Evolutionary conservation across 2,797 vertebrate species (phyloP).

Genomic region (Dromococcyx pavoninus): DNA sequence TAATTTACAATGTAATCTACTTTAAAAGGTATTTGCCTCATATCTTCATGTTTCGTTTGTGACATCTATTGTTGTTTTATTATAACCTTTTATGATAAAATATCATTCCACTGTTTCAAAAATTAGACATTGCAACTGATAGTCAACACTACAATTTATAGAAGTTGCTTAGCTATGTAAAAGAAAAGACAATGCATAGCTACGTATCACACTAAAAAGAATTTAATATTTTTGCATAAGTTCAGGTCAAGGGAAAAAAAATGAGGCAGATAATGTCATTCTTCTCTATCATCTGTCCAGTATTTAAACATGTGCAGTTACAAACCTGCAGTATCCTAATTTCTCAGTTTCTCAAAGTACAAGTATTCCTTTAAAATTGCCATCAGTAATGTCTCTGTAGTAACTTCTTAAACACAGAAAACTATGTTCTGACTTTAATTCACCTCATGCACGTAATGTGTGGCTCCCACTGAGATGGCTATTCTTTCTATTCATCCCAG

Average conservation of each 20-base stretch:
- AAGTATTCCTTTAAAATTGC: not conserved
- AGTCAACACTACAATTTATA: not conserved
- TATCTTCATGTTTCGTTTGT: not conserved
- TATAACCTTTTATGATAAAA: not conserved
- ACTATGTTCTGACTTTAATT: constrained; percentile 16
- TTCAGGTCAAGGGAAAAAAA: not conserved
- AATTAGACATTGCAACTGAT: not conserved
- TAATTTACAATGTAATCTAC: not conserved
- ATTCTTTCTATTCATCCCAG: constrained; percentile 26
- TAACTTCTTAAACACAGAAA: not conserved
- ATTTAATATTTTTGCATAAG: not conserved
- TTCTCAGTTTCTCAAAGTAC: not conserved
- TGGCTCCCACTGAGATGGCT: not conserved
- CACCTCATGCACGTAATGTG: not conserved
- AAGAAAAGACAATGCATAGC: not conserved
- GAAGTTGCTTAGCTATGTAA: not conserved
- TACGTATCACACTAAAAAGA: not conserved
- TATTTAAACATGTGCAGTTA: not conserved
- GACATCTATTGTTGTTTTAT: not conserved
- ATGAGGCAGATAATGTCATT: not conserved
- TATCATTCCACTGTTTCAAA: not conserved
- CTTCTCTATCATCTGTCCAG: not conserved
- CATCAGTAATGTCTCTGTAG: not conserved
- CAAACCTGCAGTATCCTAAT: not conserved
- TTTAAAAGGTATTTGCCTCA: not conserved